These are phyloP conservation scores for Bradypus variegatus DNA, from an alignment of 2,797 vertebrate species.

Conservation along the genomic window DNA sequence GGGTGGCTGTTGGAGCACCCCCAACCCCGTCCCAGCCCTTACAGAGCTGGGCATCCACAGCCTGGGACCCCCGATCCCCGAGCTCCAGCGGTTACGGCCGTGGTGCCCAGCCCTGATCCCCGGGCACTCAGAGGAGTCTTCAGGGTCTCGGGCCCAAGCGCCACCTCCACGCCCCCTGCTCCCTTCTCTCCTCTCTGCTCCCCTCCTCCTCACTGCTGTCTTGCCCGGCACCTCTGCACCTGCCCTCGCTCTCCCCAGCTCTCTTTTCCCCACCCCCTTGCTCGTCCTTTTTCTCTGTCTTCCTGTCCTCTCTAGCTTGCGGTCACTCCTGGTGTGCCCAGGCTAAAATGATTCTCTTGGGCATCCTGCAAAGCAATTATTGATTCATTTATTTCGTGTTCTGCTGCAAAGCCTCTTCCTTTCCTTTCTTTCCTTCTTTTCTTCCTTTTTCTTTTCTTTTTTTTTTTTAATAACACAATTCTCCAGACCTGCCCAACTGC, in stretches of 20 bases:
- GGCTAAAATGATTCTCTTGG: not conserved
- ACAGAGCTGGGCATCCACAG: not conserved
- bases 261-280: accelerated
- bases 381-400: not conserved
- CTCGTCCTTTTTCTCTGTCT: accelerated
- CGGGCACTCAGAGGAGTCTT: not conserved
- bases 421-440: not conserved
- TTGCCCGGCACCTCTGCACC: not conserved
- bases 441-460: too few species aligned
- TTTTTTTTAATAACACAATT: not conserved
- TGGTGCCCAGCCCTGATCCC: not conserved
- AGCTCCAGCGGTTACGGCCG: not conserved
- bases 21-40: not conserved
- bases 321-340: accelerated
- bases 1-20: too few species aligned
- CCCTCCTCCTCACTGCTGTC: not conserved
- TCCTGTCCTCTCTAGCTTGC: not conserved
- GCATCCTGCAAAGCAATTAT: not conserved
- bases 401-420: not conserved
- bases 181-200: not conserved
- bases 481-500: not conserved
- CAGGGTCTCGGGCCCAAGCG: not conserved
- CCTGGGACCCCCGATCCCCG: not conserved
- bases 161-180: too few species aligned
- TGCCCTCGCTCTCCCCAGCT: accelerated